Percentiles rank a stretch among this genome's conserved stretches.
Conservation (phyloP, 2,888 invertebrate genomes). For the Gymnocheta viridis region DNA sequence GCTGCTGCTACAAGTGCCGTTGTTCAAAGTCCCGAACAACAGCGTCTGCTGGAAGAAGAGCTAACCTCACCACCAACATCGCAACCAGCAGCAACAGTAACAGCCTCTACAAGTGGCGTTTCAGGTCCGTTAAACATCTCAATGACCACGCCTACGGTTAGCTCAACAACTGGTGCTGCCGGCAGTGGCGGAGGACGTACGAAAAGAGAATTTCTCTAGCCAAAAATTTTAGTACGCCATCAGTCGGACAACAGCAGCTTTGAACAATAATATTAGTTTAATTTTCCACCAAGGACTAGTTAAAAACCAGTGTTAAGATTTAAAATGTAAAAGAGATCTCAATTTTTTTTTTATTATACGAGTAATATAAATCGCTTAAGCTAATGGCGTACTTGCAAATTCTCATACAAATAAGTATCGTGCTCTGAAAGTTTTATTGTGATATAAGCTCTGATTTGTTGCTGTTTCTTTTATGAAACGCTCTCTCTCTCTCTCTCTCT, state of each 20-base stretch:
- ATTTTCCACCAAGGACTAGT: neutral
- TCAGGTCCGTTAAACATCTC: constrained; percentile 49
- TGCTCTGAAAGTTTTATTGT: neutral
- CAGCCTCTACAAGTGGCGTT: constrained; percentile 59
- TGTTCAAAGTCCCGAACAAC: constrained; percentile 75
- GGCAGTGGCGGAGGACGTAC: constrained; percentile 74
- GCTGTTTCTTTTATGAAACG: neutral
- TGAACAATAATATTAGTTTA: constrained; percentile 71
- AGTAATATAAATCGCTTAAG: constrained; percentile 59
- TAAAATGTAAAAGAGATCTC: constrained; percentile 25
- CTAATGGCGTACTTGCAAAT: constrained; percentile 66
- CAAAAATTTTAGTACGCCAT: constrained; percentile 82
- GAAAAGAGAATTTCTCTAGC: constrained; percentile 82
- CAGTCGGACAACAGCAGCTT: constrained; percentile 79
- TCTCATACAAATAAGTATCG: neutral
- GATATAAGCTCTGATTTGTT: neutral
- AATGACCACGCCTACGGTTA: constrained; percentile 58
- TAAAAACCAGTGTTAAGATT: neutral
- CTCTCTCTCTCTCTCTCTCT: neutral
- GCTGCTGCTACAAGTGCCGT: constrained; percentile 70
- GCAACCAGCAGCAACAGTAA: constrained; percentile 44
- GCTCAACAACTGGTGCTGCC: constrained; percentile 53
- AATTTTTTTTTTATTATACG: constrained; percentile 31
- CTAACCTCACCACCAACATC: constrained; percentile 67
- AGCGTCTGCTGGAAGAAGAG: constrained; percentile 77